Conservation (phyloP, 2,113 vertebrate species). For the Xenopus borealis region DNA sequence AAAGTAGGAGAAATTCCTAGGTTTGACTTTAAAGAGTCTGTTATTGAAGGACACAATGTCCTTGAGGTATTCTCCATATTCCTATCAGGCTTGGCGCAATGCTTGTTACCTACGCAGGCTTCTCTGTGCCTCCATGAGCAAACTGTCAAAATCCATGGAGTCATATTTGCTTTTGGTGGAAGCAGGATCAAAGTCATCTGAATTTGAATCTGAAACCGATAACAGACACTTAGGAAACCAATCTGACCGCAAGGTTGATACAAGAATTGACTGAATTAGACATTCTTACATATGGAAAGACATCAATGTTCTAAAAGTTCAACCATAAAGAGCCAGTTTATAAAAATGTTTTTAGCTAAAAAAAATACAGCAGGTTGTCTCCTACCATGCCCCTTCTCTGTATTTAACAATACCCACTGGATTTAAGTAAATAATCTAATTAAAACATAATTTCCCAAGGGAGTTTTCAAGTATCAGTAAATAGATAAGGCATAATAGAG, state of each 20-base stretch:
- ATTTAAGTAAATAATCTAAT: neutral
- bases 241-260: neutral
- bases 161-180: slow-evolving; percentile 99
- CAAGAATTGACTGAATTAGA: no score
- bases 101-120: slow-evolving; percentile 95
- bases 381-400: no score
- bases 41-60: slow-evolving; percentile 75
- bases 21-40: slow-evolving; percentile 77
- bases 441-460: neutral
- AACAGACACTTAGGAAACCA: neutral
- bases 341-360: no score
- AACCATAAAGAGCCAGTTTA: no score
- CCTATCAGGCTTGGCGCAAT: slow-evolving; percentile 59
- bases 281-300: no score
- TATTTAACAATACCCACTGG: no score
- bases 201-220: slow-evolving; percentile 85
- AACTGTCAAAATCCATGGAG: slow-evolving; percentile 99
- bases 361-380: neutral
- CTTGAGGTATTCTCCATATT: slow-evolving; percentile 72
- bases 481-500: no score
- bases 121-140: slow-evolving; percentile 94
- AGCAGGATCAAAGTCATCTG: slow-evolving; percentile 98
- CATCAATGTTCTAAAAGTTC: no score
- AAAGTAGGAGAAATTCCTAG: slow-evolving; percentile 75
- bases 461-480: neutral